These are phyloP conservation scores for Leptocoma aspasia DNA, from an alignment of 2,113 vertebrate genomes.

Conservation along the genomic window DNA sequence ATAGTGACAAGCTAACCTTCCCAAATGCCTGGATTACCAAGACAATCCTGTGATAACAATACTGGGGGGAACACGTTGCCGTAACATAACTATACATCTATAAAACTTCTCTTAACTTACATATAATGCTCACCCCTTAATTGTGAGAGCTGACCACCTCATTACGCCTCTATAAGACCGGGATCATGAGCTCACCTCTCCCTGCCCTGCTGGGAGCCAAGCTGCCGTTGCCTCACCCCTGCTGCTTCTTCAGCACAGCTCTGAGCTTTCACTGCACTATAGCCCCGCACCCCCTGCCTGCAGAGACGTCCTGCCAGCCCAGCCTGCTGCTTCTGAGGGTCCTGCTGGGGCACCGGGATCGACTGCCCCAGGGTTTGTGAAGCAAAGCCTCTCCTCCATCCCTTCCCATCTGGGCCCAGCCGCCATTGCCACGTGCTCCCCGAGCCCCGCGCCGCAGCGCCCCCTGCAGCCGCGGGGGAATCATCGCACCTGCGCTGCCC, in stretches of 20 bases:
- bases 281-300: not conserved
- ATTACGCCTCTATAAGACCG: too few species aligned
- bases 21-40: too few species aligned
- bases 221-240: rapidly evolving
- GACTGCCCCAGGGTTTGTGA: not conserved
- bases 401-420: not conserved
- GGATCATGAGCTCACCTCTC: not conserved
- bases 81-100: too few species aligned
- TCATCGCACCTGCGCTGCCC: not conserved
- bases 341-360: rapidly evolving
- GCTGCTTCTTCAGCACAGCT: not conserved
- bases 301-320: not conserved
- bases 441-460: not conserved
- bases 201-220: not conserved
- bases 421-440: rapidly evolving
- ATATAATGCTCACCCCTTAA: too few species aligned
- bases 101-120: too few species aligned
- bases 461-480: not conserved
- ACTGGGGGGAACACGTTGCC: too few species aligned
- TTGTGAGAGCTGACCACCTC: too few species aligned
- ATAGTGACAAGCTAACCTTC: too few species aligned
- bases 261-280: not conserved
- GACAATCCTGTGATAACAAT: too few species aligned
- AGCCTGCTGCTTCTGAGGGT: too few species aligned
- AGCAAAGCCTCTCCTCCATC: not conserved